Base-by-base conservation (phyloP, 2,797 vertebrate genomes). In the Hybognathus amarus region DNA sequence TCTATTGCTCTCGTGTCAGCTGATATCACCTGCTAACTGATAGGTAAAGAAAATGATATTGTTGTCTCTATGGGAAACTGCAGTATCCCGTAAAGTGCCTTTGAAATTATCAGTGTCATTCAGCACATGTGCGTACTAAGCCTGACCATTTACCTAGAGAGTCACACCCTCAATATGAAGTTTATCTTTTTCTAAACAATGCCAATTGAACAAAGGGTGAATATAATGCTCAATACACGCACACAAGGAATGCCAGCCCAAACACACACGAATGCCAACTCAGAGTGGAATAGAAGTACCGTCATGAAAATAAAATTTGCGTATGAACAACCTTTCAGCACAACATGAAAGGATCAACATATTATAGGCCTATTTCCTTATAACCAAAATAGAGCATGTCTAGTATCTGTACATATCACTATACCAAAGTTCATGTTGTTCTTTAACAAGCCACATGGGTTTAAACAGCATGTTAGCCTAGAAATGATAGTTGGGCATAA, bases 11-110 rank as follows among this genome's bases (percentile, higher is more conserved):
- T 61, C 2, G 1, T 70, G 82, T 27, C 64, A 77, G 74, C 15
- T 63, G 82, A 69, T 78, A 69, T 76, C 36, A 63, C 22, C 27
- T 78, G 54, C 66, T 83, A 78, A 71, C 75, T 78, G 66, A 83
- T 63, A 77, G 47, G 11, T 47, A 70, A 38, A 69, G 40, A 69
- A 12, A 59, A 24, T 15, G 2, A 45, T 36, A 68, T 59, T 63
- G 63, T 40, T 61, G 40, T 69, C 33, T 11, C 24, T 80, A 30
- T 10, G 67, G 79, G 38, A 61, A 45, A 47, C 22, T 20, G 63
- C 73, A 76, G 66, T 77, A n/a, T 70, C 75, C 22, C 0, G 27
- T 83, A 61, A 77, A 83, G n/a, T 47, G 27, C 50, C 52, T 78
- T 78, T 78, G 54, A 71, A 71, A 40, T 40, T 13, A 56, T 50